These are phyloP conservation scores for human DNA, from an alignment of 2,113 vertebrate genomes.

Conservation along the genomic window GRCh38 chr11:78315501-78316000, in stretches of 20 bases:
- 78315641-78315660: not conserved
- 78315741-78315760: not conserved
- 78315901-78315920: no score
- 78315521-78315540: not conserved
- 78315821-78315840: no score
- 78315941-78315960: no score
- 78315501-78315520: constrained; percentile 19
- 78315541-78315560: not conserved
- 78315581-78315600: not conserved
- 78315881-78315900: no score
- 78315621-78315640: not conserved
- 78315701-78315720: not conserved
- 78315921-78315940: no score
- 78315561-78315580: not conserved
- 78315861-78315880: no score
- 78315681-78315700: not conserved
- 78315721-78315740: not conserved
- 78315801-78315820: no score
- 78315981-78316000: no score
- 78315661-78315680: not conserved
- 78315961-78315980: no score
- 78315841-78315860: no score
- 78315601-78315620: not conserved
- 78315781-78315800: no score
- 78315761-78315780: not conserved